Base-by-base conservation (phyloP, 2,888 invertebrate genomes). In the Globia sparganii region DNA sequence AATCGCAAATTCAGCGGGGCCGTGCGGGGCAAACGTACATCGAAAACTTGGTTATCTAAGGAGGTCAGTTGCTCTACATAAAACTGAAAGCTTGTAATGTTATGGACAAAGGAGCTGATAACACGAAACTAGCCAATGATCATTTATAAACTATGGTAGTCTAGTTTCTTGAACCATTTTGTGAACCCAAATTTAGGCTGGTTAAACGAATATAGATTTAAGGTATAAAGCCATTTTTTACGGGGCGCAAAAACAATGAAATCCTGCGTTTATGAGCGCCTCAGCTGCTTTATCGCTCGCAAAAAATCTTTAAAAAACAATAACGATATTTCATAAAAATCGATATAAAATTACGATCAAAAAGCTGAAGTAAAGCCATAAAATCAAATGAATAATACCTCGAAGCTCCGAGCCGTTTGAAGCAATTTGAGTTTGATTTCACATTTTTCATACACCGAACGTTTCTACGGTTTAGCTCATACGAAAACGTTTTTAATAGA, bases 401-500 rank as follows among this genome's bases (percentile, higher is more conserved):
- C 62, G 28, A 71, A 78, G 78, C 78, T 70, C 40, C 49, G 53
- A 76, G 58, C 56, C 68, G 70, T 82, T 84, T 82, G 70, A 72
- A 75, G n/a, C 78, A 79, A 82, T 81, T 81, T 72, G 43, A 79
- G 72, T 81, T 84, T 85, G 79, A 83, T 82, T 79, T 69, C 56
- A 71, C 65, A 87, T 84, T 88, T 88, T 87, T 81, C 84, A 78
- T 82, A 74, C 72, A 56, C 56, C 75, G 58, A 83, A 68, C 72
- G 79, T 84, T 85, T 74, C 77, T 72, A 80, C 76, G 80, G 80
- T 86, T 79, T 66, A 88, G 85, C 78, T 84, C 78, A 81, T 82
- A 89, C 64, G 86, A 90, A 91, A 91, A 88, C 81, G 81, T 81
- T 89, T 90, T 90, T 87, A 90, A 89, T 88, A 87, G 83, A 86